phyloP scores from a whole-genome alignment of 2,888 invertebrate genomes.

The Mechanitis messenoides region DNA sequence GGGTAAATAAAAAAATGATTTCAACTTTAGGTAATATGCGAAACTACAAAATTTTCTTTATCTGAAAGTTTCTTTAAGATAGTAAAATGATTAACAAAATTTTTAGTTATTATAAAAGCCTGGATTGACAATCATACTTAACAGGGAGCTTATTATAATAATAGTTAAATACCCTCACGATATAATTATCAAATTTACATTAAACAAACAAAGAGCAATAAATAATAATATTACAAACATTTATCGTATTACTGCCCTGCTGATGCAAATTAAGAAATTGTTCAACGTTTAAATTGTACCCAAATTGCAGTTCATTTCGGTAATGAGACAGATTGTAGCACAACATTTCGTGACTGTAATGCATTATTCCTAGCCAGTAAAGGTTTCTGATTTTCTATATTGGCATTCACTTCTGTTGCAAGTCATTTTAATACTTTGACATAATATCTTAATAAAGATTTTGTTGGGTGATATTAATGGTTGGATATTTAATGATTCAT shows the following conservation, averaged over 20 bases:
- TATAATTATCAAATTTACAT: no score
- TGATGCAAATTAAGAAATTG: conserved; percentile 21
- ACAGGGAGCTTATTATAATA: no score
- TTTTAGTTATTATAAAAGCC: no score
- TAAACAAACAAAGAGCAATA: not conserved
- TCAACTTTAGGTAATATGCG: no score
- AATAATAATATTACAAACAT: conserved; percentile 1
- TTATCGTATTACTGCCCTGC: not conserved
- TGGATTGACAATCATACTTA: no score
- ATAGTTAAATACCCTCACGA: not conserved
- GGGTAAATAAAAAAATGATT: no score
- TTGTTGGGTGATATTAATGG: no score
- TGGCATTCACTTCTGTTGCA: not conserved
- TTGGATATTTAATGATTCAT: no score
- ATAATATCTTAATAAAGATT: no score
- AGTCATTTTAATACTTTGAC: not conserved
- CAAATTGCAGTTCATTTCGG: conserved; percentile 19
- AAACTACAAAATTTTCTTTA: no score
- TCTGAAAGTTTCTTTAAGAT: no score
- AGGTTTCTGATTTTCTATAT: not conserved
- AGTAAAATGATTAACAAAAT: no score
- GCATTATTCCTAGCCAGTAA: conserved; percentile 9
- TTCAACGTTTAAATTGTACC: conserved; percentile 16
- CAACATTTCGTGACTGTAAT: conserved; percentile 19
- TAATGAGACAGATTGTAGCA: conserved; percentile 17